These are phyloP conservation scores for Phaetusa simplex DNA, from an alignment of 2,113 vertebrate species.

Conservation along the genomic window DNA sequence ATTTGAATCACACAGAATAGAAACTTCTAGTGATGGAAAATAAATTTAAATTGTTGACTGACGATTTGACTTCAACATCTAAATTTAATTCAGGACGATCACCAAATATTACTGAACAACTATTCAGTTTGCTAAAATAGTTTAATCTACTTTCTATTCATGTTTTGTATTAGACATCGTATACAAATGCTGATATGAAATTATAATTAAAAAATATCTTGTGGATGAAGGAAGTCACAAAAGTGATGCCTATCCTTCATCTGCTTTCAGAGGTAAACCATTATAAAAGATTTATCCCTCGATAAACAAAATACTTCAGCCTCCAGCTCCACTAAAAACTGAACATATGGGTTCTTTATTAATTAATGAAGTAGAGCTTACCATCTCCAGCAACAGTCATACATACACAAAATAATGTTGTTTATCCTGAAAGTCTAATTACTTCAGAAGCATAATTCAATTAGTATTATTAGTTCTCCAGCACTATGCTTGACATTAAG, in stretches of 20 bases:
- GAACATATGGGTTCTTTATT: conserved; percentile 26
- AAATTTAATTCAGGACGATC: not conserved
- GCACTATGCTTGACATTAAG: conserved; percentile 6
- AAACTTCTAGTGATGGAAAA: not conserved
- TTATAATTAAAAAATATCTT: not conserved
- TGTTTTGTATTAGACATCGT: not conserved
- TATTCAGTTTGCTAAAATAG: not conserved
- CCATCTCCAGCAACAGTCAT: not conserved
- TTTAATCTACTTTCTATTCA: not conserved
- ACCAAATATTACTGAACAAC: not conserved
- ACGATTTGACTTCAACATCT: not conserved
- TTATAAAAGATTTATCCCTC: conserved; percentile 31
- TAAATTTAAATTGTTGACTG: not conserved
- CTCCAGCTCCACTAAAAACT: not conserved
- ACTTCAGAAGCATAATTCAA: conserved; percentile 46
- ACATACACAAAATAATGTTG: not conserved
- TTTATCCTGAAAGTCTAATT: conserved; percentile 50
- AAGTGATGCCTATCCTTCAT: not conserved
- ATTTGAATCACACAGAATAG: not conserved
- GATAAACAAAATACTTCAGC: conserved; percentile 34
- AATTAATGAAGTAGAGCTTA: conserved; percentile 49
- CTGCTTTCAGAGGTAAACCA: conserved; percentile 3
- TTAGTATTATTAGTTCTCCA: conserved; percentile 35
- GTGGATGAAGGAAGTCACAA: not conserved
- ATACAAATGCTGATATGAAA: not conserved